Evolutionary conservation across 2,113 vertebrate genomes (phyloP), one percentile per base, ranked within the genome.

Genomic region (Elachura formosa): DNA sequence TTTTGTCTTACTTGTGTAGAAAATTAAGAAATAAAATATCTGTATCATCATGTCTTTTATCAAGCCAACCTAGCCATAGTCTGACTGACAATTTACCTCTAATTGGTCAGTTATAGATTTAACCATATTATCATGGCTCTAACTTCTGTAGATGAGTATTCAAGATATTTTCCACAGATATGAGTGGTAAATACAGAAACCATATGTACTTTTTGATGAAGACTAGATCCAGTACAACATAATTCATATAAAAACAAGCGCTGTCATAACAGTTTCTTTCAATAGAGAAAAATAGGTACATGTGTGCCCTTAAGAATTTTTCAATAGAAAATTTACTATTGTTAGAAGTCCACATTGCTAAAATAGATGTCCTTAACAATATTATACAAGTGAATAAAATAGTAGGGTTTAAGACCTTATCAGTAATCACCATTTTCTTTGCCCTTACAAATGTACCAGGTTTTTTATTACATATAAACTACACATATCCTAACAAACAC

Each of bases 21-120:
- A 93, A 96, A 97, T 95, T 84, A 96, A 92, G 82, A 93, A 96
- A 87, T 46, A 89, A 95, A 96, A 93, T 93, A 51, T 75, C 76
- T 5, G 1, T 83, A 71, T 93, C 61, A 59, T 49, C 34, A 87
- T 41, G n/a, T 22, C 38, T 20, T 48, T 79, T 84, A 84, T 89
- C 82, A 93, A 94, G 92, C 51, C 91, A 96, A 83, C 28, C 38
- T 88, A 81, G 73, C 73, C 73, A 74, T 19, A 6, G 84, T 80
- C 78, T 96, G 84, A 94, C 87, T 80, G 79, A 84, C 76, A 95
- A 83, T 87, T 80, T 66, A 76, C 40, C 41, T 93, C 78, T 97
- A 97, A 97, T 74, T 95, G 93, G 87, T 93, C 80, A 96, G 73
- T 89, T 95, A 96, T 19, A 76, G 73, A 79, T 94, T 88, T 89